Conservation (phyloP, 2,113 vertebrate species). For the Halcyon senegalensis region DNA sequence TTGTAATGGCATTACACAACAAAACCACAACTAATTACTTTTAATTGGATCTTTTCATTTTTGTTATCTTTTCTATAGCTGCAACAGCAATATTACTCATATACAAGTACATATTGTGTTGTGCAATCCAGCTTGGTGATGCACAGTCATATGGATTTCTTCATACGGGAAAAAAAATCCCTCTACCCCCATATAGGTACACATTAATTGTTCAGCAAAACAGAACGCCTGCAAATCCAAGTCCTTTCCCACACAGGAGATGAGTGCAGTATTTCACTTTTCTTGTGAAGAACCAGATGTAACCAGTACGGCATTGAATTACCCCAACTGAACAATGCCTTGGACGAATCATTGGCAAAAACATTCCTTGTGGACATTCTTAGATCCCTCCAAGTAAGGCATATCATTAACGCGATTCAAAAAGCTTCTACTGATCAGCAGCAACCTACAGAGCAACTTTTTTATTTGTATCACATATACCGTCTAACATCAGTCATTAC, state of each 20-base stretch:
- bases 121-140: background rate
- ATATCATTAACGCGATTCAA: rapidly evolving
- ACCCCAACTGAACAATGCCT: background rate
- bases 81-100: background rate
- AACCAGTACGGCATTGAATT: background rate
- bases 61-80: background rate
- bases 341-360: background rate
- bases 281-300: background rate
- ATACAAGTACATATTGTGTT: background rate
- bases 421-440: background rate
- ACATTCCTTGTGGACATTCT: background rate
- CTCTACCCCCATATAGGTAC: rapidly evolving
- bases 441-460: background rate
- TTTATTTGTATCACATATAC: background rate
- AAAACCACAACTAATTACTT: background rate
- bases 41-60: background rate
- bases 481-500: background rate
- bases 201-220: background rate
- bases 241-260: background rate
- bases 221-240: background rate
- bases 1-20: background rate
- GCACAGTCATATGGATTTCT: rapidly evolving
- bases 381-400: background rate
- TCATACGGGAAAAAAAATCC: background rate
- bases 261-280: background rate